Conservation (phyloP, 2,113 vertebrate genomes). For the Laticauda colubrina region DNA sequence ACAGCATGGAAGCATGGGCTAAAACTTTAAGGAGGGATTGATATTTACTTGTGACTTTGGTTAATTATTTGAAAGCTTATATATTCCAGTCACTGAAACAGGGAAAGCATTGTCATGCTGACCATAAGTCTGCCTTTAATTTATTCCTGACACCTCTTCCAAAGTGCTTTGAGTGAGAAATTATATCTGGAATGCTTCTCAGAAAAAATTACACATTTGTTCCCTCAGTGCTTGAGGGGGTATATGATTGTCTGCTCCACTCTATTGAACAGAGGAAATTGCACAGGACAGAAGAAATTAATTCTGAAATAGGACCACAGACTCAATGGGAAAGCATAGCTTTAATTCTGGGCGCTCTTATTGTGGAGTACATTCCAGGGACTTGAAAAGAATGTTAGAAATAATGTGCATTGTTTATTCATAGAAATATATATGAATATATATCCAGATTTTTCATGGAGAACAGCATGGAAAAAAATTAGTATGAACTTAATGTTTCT, state of each 20-base stretch:
- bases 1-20: not conserved
- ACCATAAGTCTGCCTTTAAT: not conserved
- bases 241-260: not conserved
- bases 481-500: not conserved
- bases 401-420: not conserved
- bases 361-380: not conserved
- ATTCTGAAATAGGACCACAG: not conserved
- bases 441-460: not conserved
- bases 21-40: not conserved
- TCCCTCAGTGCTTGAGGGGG: not conserved
- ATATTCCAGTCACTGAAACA: not conserved
- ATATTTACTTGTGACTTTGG: not conserved
- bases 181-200: not conserved
- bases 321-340: not conserved
- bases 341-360: not conserved
- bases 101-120: not conserved
- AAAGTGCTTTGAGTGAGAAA: conserved; percentile 25
- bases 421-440: not conserved
- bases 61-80: not conserved
- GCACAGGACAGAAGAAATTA: not conserved
- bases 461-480: not conserved
- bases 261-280: conserved; percentile 1
- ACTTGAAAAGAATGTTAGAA: not conserved
- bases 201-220: not conserved
- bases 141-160: not conserved